Percentiles rank a stretch among this genome's conserved stretches.
Evolutionary conservation across 1,140 invertebrate species (phyloP).

Genomic region (Aphelenchoides fujianensis): DNA sequence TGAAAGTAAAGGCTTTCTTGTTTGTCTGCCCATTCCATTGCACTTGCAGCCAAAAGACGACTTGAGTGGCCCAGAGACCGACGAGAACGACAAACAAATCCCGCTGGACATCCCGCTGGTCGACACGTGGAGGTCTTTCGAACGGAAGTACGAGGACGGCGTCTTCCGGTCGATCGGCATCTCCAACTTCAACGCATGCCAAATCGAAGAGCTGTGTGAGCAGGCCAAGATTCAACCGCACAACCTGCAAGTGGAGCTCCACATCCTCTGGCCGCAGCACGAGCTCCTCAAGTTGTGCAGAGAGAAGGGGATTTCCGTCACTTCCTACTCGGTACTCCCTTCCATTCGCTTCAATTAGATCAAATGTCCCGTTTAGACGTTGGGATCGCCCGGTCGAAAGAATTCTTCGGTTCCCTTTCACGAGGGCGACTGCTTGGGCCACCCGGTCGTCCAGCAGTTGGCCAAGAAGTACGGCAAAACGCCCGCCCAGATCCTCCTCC

Average conservation of each 20-base stretch:
- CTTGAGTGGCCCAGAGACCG: too few relatives aligned
- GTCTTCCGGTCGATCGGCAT: constrained; percentile 45
- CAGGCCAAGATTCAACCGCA: background rate
- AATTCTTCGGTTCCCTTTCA: too few relatives aligned
- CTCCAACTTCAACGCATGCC: constrained; percentile 2
- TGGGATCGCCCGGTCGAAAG: constrained; percentile 52
- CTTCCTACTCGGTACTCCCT: too few relatives aligned
- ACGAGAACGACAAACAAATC: constrained; percentile 33
- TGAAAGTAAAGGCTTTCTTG: constrained; percentile 6
- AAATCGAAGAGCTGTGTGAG: constrained; percentile 6
- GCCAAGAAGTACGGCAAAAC: too few relatives aligned
- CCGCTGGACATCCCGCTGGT: constrained; percentile 32
- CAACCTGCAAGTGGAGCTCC: constrained; percentile 35
- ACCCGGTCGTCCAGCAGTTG: too few relatives aligned
- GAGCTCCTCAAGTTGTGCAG: constrained; percentile 22
- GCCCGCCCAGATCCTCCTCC: too few relatives aligned
- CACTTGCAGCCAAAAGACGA: constrained; percentile 19
- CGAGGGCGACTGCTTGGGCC: too few relatives aligned
- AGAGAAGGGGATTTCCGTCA: constrained; percentile 16
- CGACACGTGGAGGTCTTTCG: constrained; percentile 56
- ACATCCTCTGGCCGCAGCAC: constrained; percentile 43
- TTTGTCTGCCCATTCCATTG: background rate
- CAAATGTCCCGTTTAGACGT: too few relatives aligned
- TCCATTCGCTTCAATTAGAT: too few relatives aligned
- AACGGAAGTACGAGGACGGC: constrained; percentile 59